phyloP scores from a whole-genome alignment of 2,888 invertebrate species.

The Amphipyra tragopoginis region DNA sequence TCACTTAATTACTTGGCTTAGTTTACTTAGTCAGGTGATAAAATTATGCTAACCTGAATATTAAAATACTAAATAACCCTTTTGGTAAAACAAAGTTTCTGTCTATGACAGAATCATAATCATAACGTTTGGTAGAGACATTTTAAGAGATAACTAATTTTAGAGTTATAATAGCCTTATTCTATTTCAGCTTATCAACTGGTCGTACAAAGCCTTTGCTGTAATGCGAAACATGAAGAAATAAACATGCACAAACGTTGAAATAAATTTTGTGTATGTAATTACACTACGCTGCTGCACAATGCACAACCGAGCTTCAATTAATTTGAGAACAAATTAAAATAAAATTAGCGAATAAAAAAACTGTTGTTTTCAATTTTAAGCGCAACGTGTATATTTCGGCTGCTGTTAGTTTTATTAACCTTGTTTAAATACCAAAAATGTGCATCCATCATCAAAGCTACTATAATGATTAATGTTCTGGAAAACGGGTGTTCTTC shows the following conservation, averaged over 20 bases:
- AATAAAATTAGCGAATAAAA: conserved; percentile 59
- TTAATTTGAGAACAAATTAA: conserved; percentile 61
- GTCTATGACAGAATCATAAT: background rate
- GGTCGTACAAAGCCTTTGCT: conserved; percentile 88
- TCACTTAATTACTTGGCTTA: conserved; percentile 10
- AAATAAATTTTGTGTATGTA: conserved; percentile 47
- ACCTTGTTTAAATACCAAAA: background rate
- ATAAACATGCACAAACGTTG: conserved; percentile 60
- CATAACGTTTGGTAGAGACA: background rate
- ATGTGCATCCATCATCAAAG: background rate
- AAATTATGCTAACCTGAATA: conserved; percentile 7
- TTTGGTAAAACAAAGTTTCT: background rate
- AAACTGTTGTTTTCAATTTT: conserved; percentile 44
- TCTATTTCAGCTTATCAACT: conserved; percentile 84
- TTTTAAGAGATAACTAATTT: conserved; percentile 4
- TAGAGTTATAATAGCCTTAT: conserved; percentile 17
- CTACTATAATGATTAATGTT: conserved; percentile 2
- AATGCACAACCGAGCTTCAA: conserved; percentile 57
- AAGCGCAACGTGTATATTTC: background rate
- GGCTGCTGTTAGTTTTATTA: background rate
- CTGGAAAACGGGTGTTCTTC: background rate
- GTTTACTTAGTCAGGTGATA: conserved; percentile 19
- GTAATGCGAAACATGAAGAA: conserved; percentile 87
- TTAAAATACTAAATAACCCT: background rate
- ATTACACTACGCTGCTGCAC: conserved; percentile 58